Evolutionary conservation across 2,113 vertebrate genomes (phyloP).

Genomic region (Petrocephalus zakoni): DNA sequence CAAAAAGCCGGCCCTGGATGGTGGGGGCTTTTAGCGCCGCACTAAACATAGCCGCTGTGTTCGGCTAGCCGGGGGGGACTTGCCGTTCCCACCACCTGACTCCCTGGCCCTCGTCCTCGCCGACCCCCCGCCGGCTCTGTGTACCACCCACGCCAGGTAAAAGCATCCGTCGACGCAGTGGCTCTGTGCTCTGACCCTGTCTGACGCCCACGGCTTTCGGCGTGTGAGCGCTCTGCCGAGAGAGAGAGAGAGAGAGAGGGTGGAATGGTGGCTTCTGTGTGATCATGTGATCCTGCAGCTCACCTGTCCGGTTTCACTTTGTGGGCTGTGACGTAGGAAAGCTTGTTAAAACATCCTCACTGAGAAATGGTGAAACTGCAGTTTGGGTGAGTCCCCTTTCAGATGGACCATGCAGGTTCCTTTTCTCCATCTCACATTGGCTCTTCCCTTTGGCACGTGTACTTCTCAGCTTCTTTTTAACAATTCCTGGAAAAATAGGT

Average conservation of each 20-base stretch:
- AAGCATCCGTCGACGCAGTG: not conserved
- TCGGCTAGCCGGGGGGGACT: not conserved
- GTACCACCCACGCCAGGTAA: not conserved
- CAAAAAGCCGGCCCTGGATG: not conserved
- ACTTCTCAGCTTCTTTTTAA: constrained; percentile 2
- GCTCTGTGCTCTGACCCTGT: not conserved
- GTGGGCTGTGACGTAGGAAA: not conserved
- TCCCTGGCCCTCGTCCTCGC: not conserved
- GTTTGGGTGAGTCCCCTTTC: not conserved
- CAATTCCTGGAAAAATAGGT: constrained; percentile 10
- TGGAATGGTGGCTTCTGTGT: not conserved
- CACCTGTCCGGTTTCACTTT: not conserved
- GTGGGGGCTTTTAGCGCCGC: not conserved
- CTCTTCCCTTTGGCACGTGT: not conserved
- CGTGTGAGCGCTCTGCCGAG: not conserved
- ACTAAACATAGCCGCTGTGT: constrained; percentile 15
- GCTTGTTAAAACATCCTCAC: not conserved
- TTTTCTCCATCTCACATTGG: no score
- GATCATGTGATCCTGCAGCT: not conserved
- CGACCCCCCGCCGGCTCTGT: not conserved
- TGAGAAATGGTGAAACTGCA: not conserved
- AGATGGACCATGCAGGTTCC: not conserved
- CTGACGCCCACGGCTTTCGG: not conserved
- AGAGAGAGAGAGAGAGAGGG: not conserved
- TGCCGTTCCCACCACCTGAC: not conserved